Conservation (phyloP, 2,797 vertebrate species). For the Phyllotis vaccarum region DNA sequence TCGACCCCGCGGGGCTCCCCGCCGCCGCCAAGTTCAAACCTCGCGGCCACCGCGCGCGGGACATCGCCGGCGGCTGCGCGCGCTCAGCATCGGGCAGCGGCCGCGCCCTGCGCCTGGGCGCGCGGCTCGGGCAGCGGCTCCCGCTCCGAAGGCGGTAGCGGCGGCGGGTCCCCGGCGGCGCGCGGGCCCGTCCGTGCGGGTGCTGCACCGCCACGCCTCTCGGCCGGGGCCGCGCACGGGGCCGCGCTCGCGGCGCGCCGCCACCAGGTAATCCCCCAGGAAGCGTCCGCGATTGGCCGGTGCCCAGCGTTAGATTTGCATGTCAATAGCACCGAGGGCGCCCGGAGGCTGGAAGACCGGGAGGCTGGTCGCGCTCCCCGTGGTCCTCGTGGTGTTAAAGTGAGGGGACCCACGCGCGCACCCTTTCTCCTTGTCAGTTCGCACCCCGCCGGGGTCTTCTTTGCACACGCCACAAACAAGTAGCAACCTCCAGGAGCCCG, state of each 20-base stretch:
- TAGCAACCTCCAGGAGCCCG: background rate
- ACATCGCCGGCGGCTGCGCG: background rate
- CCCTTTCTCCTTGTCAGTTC: background rate
- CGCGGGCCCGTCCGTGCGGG: background rate
- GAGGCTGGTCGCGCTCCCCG: constrained; percentile 2
- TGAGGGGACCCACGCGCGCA: background rate
- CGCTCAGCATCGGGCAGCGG: constrained; percentile 65
- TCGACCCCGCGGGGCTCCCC: background rate
- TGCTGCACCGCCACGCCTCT: constrained; percentile 34
- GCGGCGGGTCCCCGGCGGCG: background rate
- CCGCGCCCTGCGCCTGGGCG: constrained; percentile 31
- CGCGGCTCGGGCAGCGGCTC: background rate
- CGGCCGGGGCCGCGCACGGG: background rate
- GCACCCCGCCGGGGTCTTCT: background rate
- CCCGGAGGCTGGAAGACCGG: constrained; percentile 72
- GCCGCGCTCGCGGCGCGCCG: constrained; percentile 46
- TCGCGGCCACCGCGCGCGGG: background rate
- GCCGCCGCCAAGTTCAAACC: constrained; percentile 79
- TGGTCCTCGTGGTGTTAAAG: background rate
- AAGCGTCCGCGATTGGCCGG: constrained; percentile 80
- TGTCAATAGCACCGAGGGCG: constrained; percentile 79
- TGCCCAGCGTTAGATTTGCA: constrained; percentile 81
- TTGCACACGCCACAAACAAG: background rate
- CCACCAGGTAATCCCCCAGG: constrained; percentile 85
- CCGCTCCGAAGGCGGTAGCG: background rate